Evolutionary conservation across 2,113 vertebrate genomes (phyloP), one percentile per base, ranked within the genome.

Genomic region (Oenanthe oenanthe): DNA sequence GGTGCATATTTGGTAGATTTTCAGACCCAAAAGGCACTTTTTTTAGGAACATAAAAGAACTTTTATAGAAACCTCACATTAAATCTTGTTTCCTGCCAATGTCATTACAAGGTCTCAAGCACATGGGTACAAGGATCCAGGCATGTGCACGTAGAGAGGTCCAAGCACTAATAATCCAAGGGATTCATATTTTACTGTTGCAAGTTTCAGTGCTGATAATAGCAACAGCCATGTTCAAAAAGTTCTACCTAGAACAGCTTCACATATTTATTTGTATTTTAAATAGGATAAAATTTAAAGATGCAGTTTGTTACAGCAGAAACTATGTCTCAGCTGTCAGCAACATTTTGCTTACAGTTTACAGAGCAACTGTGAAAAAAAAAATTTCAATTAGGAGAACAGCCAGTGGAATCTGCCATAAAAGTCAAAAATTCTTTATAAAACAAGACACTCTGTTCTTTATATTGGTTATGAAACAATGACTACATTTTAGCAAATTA

Each of bases 81-180:
- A 50, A 21, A 13, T 25, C 38, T 89, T 26, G 10, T 43, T 58
- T 75, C 10, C 26, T 40, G 38, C 9, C 50, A 56, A 20, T 11
- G 16, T 43, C 58, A 51, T 17, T 40, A 51, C 2, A 10, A 68
- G 57, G 13, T 60, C 56, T 38, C 7, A 9, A 60, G 14, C 6
- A 18, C 21, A 11, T 0, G 0, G 42, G 12, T 16, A 48, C 20
- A 36, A 66, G 24, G 73, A 38, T 7, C 24, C 45, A 51, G 40
- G 10, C 20, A 48, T 1, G 1, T 29, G 8, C 1, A 4, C 13
- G 47, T 3, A 53, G 24, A 7, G 34, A 67, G 16, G 22, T 38
- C 21, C 40, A 78, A 34, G 9, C 21, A 17, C 21, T n/a, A 12
- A 4, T 4, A 36, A 22, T 6, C 34, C 56, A 72, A 67, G 24